Base-by-base conservation (phyloP, 2,113 vertebrate species). In the Tychaedon coryphoeus region DNA sequence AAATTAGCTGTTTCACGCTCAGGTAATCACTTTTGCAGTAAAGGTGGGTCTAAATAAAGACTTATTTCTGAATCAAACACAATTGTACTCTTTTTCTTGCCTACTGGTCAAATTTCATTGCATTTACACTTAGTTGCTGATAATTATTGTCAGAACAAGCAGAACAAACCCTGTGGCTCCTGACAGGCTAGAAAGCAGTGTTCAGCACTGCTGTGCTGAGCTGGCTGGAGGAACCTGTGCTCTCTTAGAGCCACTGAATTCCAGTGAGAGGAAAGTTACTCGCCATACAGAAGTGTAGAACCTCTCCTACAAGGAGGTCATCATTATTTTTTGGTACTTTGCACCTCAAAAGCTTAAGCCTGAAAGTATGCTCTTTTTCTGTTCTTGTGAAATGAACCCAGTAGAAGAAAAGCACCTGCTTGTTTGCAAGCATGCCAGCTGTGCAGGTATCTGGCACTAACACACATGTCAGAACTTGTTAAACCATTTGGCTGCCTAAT, bases 391-490 rank as follows among this genome's bases (percentile, higher is more conserved):
- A 48, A 28, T 16, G 64, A 94, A 28, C 31, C 18, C 28, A 25
- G 28, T 14, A 36, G 26, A 67, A 64, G 62, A 58, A 73, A 70
- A 86, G 22, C 75, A 57, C 74, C 75, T 33, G 43, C 66, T 33
- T 77, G 36, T 65, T 90, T 76, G 75, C 65, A 61, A 48, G 22
- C 40, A 6, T 81, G 79, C 56, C 82, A 92, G 72, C 60, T 92
- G 92, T 71, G 93, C 75, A 71, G 85, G 61, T 94, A 88, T 67
- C 71, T 94, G 90, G 90, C 88, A 92, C 85, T 86, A 88, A 93
- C 75, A 48, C 8, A 26, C n/a, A 7, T 10, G 86, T 96, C 95
- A 95, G 43, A 86, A 88, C 18, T 43, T 88, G 86, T 93, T 93
- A 94, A 90, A 86, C 14, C 36, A 22, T 92, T 95, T 94, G 71